Base-by-base conservation (phyloP, 1,140 invertebrate genomes). In the Leptestheria dahalacensis region DNA sequence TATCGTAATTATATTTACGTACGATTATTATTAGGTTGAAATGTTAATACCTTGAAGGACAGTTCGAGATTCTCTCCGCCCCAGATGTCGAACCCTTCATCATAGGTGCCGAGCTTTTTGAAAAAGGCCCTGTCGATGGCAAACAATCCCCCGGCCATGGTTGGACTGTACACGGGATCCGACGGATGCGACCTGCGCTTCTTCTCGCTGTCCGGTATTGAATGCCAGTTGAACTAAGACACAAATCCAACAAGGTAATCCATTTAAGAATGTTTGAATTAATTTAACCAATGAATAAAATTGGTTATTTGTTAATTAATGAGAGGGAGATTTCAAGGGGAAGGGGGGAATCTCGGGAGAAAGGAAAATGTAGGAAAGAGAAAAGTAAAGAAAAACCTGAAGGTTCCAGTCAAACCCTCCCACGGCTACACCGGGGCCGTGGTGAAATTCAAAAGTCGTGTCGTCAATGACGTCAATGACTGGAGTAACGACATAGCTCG, bases 1-100 rank as follows among this genome's bases (percentile, higher is more conserved):
- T 20, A 49, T 9, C 23, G n/a, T 15, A 28, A 21, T n/a, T n/a
- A n/a, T n/a, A n/a, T n/a, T n/a, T n/a, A n/a, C n/a, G n/a, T n/a
- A n/a, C n/a, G n/a, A n/a, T n/a, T n/a, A n/a, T n/a, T n/a, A n/a
- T n/a, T n/a, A n/a, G n/a, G n/a, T n/a, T n/a, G n/a, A n/a, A n/a
- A n/a, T n/a, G n/a, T n/a, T n/a, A n/a, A n/a, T 82, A 97, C 94
- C 81, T 94, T 80, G 73, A 98, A 98, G 63, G 92, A 96, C 88
- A 99, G 96, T 78, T 99, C 96, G 33, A 99, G 79, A 77, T 99
- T 99, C 75, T 99, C 95, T 60, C 94, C 96, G 28, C 95, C 96
- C 96, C 95, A 99, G 65, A 99, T 97, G 70, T 98, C 93, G 95
- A 99, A 98, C 65, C 94, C 93, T 73, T 94, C 84, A 72, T 99